Evolutionary conservation across 1,140 invertebrate species (phyloP).

Genomic region (Apis mellifera): Amel_HAv3.1 CM009940.2:3327001-3327500

Average conservation of each 20-base stretch:
- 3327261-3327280: background rate
- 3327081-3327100: constrained; percentile 31
- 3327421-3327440: constrained; percentile 65
- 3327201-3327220: background rate
- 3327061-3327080: constrained; percentile 6
- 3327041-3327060: constrained; percentile 34
- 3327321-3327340: constrained; percentile 38
- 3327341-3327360: constrained; percentile 54
- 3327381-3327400: constrained; percentile 15
- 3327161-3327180: constrained; percentile 7
- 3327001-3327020: constrained; percentile 24
- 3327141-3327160: background rate
- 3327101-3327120: constrained; percentile 48
- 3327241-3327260: background rate
- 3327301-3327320: constrained; percentile 58
- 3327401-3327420: constrained; percentile 49
- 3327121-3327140: constrained; percentile 37
- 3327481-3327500: constrained; percentile 57
- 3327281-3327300: constrained; percentile 64
- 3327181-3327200: background rate
- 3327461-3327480: constrained; percentile 57
- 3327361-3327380: constrained; percentile 42
- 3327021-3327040: constrained; percentile 33
- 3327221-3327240: background rate
- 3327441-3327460: constrained; percentile 24